Evolutionary conservation across 2,888 invertebrate genomes (phyloP), one percentile per base, ranked within the genome.

Genomic region (Leptopilina syphax): DNA sequence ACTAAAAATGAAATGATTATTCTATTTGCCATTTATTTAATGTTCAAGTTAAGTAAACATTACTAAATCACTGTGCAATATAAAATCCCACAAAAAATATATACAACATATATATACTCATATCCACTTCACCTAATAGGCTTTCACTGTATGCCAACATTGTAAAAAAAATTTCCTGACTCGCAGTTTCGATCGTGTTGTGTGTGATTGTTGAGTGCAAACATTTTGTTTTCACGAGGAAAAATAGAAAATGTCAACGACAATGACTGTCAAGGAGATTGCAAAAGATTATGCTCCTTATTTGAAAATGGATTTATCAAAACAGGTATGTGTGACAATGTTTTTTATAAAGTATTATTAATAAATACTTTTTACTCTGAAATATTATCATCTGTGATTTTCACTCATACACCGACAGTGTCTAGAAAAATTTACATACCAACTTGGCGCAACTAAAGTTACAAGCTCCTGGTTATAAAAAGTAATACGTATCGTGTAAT

Each of bases 221-320:
- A 63, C 70, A 68, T 73, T 77, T 18, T 9, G 8, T 10, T 65
- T 70, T 50, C 34, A 34, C 34, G 4, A n/a, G 44, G 5, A 24
- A 47, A 70, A 12, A 80, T 34, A 41, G 7, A 73, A 9, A n/a
- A 73, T 73, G 73, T 57, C 73, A 60, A 57, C 54, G n/a, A 57
- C 65, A 66, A 70, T 73, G 50, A 76, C 90, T 85, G 87, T 90
- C 13, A 88, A 90, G 60, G 90, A 92, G 84, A 84, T 90, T 44
- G 90, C 90, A 2, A 88, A 86, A 66, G 90, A 92, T 79, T 92
- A 92, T 80, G 86, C 88, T 2, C 86, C 85, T 63, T 92, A 90
- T 76, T 85, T 88, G 8, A 89, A 88, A 83, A 82, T 91, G 10
- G 89, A 90, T 79, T 84, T 92, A 78, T 83, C 87, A 1, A 83